Base-by-base conservation (phyloP, 2,888 invertebrate genomes). In the Elegia similella region DNA sequence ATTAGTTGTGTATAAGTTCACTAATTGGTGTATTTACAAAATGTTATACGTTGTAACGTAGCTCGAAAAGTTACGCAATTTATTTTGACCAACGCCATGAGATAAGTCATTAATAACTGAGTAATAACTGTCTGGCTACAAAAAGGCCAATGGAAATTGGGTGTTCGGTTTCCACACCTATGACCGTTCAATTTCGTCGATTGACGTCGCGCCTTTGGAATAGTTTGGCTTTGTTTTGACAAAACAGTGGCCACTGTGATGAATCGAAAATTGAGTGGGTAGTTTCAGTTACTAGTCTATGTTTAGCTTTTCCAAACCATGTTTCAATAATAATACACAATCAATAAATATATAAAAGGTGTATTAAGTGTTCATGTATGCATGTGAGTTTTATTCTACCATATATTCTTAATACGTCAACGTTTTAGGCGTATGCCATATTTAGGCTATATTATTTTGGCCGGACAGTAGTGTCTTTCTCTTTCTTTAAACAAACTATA, bases 141-240 rank as follows among this genome's bases (percentile, higher is more conserved):
- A 50, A 52, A 52, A 52, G 52, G 52, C 23, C 38, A 38, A 52
- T 52, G 42, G 38, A 23, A 52, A 42, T 52, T 42, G 42, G 34
- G 17, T 17, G 42, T 7, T 7, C 15, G 7, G 15, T 38, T 52
- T 42, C 38, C 38, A 42, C 52, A 52, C 16, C 6, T 43, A 15
- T 38, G 52, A 38, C 8, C 38, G 42, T 23, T n/a, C n/a, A 38
- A 17, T 52, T 42, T 52, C 52, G 42, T 38, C 38, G n/a, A 12
- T 30, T 15, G 48, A 29, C 32, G 48, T 32, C 17, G 17, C 12
- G 32, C 47, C 30, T 30, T 47, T 30, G 30, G 13, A 47, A 47
- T 16, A 17, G 17, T 17, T 46, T 29, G n/a, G 30, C 30, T 47
- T 47, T 47, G 47, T 47, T 47, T 30, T 7, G 29, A 0, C 23